A percentile compares a stretch with the other conserved stretches of the same genome.
Conservation (phyloP, 2,888 invertebrate species). For the Pasiphila rectangulata region DNA sequence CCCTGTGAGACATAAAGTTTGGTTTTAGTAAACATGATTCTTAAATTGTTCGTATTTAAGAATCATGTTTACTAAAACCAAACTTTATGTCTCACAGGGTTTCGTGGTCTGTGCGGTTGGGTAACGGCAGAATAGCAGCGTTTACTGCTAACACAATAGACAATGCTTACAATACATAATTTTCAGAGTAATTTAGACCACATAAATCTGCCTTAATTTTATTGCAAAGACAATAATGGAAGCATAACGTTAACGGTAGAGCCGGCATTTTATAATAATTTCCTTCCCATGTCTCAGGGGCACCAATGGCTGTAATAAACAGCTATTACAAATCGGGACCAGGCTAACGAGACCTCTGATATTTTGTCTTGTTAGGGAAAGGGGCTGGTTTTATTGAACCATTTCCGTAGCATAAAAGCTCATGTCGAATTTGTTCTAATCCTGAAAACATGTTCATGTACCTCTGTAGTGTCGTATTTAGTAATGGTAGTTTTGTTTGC, state of each 20-base stretch:
- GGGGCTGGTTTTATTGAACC: not conserved
- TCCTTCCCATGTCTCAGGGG: slow-evolving; percentile 31
- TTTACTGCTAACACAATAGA: no score
- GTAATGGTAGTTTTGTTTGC: no score
- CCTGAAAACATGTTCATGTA: not conserved
- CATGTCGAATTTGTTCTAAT: not conserved
- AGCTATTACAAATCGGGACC: slow-evolving; percentile 33
- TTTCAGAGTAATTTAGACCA: not conserved
- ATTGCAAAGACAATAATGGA: slow-evolving; percentile 16
- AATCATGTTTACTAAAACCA: no score
- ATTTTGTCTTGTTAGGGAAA: slow-evolving; percentile 20
- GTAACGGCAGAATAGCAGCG: no score
- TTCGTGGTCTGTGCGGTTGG: no score
- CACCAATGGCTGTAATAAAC: slow-evolving; percentile 38
- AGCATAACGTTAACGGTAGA: slow-evolving; percentile 26
- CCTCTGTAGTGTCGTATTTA: no score
- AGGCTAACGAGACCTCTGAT: slow-evolving; percentile 28
- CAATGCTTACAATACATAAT: no score
- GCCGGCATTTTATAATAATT: slow-evolving; percentile 38
- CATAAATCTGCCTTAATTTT: slow-evolving; percentile 11
- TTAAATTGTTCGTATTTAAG: no score
- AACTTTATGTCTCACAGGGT: no score
- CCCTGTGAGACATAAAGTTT: no score
- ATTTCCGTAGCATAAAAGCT: not conserved
- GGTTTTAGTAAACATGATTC: no score